These are phyloP conservation scores for Diachrysia chrysitis DNA, from an alignment of 2,888 invertebrate genomes.

Conservation along the genomic window DNA sequence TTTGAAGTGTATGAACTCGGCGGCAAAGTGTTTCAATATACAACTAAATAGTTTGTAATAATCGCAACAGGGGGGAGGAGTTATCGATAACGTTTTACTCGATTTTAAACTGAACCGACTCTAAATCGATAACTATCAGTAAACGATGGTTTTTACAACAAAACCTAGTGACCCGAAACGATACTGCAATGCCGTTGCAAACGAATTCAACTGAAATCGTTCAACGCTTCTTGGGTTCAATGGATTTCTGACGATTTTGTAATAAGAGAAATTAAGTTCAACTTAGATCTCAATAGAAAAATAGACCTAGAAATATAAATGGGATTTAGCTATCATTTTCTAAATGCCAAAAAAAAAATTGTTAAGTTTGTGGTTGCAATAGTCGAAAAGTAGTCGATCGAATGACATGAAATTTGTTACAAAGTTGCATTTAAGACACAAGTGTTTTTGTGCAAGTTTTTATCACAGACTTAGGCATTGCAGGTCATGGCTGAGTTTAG, in stretches of 20 bases:
- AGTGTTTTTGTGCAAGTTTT: not conserved
- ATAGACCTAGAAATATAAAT: too few relatives aligned
- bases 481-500: not conserved
- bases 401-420: too few relatives aligned
- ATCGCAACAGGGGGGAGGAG: slow-evolving; percentile 6
- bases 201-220: slow-evolving; percentile 6
- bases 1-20: not conserved
- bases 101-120: not conserved
- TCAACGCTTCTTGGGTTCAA: slow-evolving; percentile 2
- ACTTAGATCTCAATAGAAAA: not conserved
- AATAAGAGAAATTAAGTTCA: not conserved
- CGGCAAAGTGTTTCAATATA: not conserved
- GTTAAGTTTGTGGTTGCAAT: not conserved
- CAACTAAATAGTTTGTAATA: slow-evolving; percentile 10
- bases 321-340: not conserved
- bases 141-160: slow-evolving; percentile 19
- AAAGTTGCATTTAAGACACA: not conserved
- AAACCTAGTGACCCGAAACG: slow-evolving; percentile 31
- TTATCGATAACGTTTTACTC: slow-evolving; percentile 13
- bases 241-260: not conserved
- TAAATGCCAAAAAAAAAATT: not conserved
- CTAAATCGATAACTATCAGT: slow-evolving; percentile 1
- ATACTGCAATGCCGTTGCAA: slow-evolving; percentile 12
- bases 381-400: not conserved
- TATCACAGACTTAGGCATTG: not conserved